Evolutionary conservation across 2,113 vertebrate species (phyloP).

Genomic region (Scomber japonicus): DNA sequence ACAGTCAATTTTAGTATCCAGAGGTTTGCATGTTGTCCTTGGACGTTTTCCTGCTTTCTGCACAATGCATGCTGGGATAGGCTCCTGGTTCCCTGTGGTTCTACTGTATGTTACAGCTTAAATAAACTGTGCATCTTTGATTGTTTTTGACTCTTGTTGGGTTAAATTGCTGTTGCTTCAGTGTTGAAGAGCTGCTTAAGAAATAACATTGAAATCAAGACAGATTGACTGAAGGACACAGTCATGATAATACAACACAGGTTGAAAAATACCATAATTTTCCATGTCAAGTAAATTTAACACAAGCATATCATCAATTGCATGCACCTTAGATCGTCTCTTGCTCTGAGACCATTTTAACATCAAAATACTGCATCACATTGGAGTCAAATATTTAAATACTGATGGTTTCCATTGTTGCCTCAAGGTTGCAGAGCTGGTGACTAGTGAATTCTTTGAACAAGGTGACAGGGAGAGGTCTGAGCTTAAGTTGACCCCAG

Average conservation of each 20-base stretch:
- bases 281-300: too few species aligned
- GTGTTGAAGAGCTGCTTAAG: too few species aligned
- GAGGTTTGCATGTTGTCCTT: not conserved
- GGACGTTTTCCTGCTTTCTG: not conserved
- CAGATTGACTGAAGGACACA: too few species aligned
- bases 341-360: not conserved
- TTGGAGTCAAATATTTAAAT: conserved; percentile 2
- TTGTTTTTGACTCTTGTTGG: too few species aligned
- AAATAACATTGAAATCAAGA: too few species aligned
- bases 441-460: conserved; percentile 98
- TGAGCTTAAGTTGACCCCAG: conserved; percentile 96
- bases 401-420: conserved; percentile 17
- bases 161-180: too few species aligned
- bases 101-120: not conserved
- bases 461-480: conserved; percentile 97
- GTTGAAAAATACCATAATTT: too few species aligned
- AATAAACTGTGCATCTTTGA: too few species aligned
- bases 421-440: conserved; percentile 95
- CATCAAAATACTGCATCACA: not conserved
- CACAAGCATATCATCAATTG: not conserved
- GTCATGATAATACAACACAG: too few species aligned
- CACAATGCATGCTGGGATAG: not conserved
- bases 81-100: conserved; percentile 3
- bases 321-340: not conserved
- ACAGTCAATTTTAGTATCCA: not conserved